Evolutionary conservation across 2,888 invertebrate genomes (phyloP), one percentile per base, ranked within the genome.

Genomic region (Philaethria dido): DNA sequence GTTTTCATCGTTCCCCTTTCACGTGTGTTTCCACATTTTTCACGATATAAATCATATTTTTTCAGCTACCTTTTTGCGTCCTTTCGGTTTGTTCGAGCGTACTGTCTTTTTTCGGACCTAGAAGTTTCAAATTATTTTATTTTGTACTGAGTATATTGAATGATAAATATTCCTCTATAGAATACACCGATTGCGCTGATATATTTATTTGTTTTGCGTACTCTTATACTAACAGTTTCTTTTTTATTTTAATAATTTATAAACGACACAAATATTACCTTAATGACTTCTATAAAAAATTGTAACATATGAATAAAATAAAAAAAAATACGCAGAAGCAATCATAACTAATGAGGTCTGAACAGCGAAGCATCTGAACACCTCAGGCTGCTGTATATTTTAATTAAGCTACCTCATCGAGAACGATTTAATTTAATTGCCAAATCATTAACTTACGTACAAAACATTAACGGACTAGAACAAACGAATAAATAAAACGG

Each of bases 11-110:
- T 80, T 84, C 78, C 85, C 86, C 88, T 89, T 89, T 84, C 89
- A 86, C 87, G 89, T 88, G 89, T 91, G 89, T 90, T 92, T 92
- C 87, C 90, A 91, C 92, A 93, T 93, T 92, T 93, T 93, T 93
- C 92, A 89, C 85, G 88, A 84, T 73, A 89, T 93, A 92, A 92
- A 93, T 93, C 93, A 93, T 91, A 89, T 92, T 93, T 93, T 93
- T 93, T 92, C 91, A 90, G 89, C 87, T 85, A 85, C 86, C 86
- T 92, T 92, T 92, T 92, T 91, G 86, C 86, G 88, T 89, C 89
- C 91, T 89, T 87, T 91, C 84, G 88, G 89, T 88, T 86, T 83
- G 86, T 83, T 84, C 85, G 86, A 83, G 89, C 87, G 88, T 87
- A 83, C 86, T 88, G 88, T 89, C 87, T 89, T 90, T 92, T 91